These are phyloP conservation scores for Oppia nitens DNA, from an alignment of 1,140 invertebrate species.

Conservation along the genomic window DNA sequence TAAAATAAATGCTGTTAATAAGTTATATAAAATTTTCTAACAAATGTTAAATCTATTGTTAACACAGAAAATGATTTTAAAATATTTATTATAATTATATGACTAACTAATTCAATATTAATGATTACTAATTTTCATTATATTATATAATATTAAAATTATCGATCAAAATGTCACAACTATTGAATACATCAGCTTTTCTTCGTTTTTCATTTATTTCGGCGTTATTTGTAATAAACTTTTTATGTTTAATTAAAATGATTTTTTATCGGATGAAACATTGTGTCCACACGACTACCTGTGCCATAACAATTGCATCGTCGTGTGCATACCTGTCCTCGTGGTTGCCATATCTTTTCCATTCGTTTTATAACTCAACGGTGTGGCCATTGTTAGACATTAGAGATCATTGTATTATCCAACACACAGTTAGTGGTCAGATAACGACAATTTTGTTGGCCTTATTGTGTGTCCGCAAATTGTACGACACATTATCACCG, in stretches of 20 bases:
- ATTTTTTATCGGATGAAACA: not conserved
- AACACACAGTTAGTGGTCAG: slow-evolving; percentile 15
- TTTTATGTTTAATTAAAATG: not conserved
- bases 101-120: no score
- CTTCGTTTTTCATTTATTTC: not conserved
- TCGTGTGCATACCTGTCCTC: slow-evolving; percentile 11
- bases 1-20: no score
- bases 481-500: slow-evolving; percentile 12
- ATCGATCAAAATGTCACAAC: not conserved
- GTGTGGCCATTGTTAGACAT: slow-evolving; percentile 18
- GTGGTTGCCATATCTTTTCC: slow-evolving; percentile 19
- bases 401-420: slow-evolving; percentile 19
- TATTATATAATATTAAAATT: not conserved
- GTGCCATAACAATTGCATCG: not conserved
- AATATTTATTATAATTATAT: no score
- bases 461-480: slow-evolving; percentile 16
- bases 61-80: no score
- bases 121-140: no score
- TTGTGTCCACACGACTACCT: not conserved
- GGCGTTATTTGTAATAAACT: not conserved
- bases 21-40: no score
- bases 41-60: no score
- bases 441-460: slow-evolving; percentile 17
- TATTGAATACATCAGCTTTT: not conserved
- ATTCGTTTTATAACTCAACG: slow-evolving; percentile 15